Base-by-base conservation (phyloP, 1,140 invertebrate species). In the Tribolium castaneum region DNA sequence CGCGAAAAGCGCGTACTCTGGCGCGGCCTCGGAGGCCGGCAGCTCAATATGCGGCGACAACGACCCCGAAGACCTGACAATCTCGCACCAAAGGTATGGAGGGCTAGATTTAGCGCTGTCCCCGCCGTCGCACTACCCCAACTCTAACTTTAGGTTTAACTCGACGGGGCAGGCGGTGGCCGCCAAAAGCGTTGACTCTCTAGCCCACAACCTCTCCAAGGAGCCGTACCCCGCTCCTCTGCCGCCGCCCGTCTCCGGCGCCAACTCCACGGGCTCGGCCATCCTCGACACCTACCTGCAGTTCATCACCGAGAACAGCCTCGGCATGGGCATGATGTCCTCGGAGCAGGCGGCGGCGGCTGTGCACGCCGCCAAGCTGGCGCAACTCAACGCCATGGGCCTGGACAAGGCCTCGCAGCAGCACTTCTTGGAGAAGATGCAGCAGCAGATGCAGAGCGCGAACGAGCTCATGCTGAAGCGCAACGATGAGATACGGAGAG, bases 211-310 rank as follows among this genome's bases (percentile, higher is more conserved):
- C 75, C 77, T 86, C 12, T 89, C 81, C 50, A 89, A 89, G 56
- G 89, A 90, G 80, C 88, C 88, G 0, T 90, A 89, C 79, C 89
- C 86, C 5, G 88, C 87, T 0, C 86, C 87, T 25, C 78, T 88
- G 71, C 76, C 87, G 2, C 90, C 88, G 49, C 87, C 86, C 3
- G 85, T 85, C 71, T 87, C 83, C 34, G 49, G 78, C 6, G 80
- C 80, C 6, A 83, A 89, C 84, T 84, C 89, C 80, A 90, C 92
- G 25, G 93, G 94, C 0, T 95, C 94, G 1, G 93, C 93, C 0
- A 90, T 96, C 30, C 84, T 96, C 13, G 94, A 96, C 85, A 95
- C 94, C 1, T 96, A 96, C 84, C 88, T 96, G 12, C 94, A 96
- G 84, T 91, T 95, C 75, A 95, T 96, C 79, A 94, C 93, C 0